phyloP scores from a whole-genome alignment of 2,888 invertebrate genomes.

The Polymixis flavicincta region DNA sequence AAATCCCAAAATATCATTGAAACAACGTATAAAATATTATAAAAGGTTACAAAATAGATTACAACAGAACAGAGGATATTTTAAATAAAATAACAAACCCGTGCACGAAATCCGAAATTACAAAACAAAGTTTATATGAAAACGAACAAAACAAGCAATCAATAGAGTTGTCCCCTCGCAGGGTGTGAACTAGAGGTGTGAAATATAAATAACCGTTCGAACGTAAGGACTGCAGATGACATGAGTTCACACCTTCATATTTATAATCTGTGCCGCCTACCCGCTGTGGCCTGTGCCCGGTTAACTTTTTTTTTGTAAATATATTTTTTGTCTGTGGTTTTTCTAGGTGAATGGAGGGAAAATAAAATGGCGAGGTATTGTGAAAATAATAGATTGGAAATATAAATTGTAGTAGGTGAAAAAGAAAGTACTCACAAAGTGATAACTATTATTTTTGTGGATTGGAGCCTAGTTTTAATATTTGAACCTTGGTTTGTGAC shows the following conservation, averaged over 20 bases:
- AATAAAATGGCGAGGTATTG: neutral
- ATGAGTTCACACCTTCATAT: conserved; percentile 68
- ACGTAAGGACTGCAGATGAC: conserved; percentile 65
- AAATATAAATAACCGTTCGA: conserved; percentile 68
- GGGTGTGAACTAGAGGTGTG: conserved; percentile 68
- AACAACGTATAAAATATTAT: too few relatives aligned
- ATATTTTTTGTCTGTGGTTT: conserved; percentile 27
- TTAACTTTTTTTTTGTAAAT: conserved; percentile 23
- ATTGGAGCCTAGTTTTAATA: too few relatives aligned
- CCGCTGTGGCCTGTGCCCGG: conserved; percentile 52
- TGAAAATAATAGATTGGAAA: neutral
- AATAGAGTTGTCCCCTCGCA: conserved; percentile 66
- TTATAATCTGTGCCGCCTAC: conserved; percentile 71
- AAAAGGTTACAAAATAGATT: too few relatives aligned
- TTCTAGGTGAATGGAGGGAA: neutral
- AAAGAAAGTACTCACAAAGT: too few relatives aligned
- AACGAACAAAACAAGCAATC: conserved; percentile 59
- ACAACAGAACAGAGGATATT: neutral
- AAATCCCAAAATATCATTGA: too few relatives aligned
- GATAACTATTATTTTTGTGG: too few relatives aligned
- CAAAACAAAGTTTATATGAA: conserved; percentile 25
- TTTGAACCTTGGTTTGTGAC: too few relatives aligned
- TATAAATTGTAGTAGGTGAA: neutral
- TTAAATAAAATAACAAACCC: conserved; percentile 1
- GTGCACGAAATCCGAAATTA: conserved; percentile 4